phyloP scores from a whole-genome alignment of 2,797 vertebrate species.

The Notolabrus celidotus region DNA sequence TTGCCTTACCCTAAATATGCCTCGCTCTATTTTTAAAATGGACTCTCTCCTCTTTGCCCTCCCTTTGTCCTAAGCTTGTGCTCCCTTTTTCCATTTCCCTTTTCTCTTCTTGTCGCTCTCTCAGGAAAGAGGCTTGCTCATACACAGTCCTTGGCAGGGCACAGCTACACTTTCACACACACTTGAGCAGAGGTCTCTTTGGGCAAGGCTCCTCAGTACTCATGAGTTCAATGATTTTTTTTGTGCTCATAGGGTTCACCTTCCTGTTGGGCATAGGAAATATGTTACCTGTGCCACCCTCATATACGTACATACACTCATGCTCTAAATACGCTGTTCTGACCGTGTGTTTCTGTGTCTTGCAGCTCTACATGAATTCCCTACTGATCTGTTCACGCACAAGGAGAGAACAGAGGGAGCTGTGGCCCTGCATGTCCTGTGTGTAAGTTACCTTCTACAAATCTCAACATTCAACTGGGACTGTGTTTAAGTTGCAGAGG shows the following conservation, averaged over 20 bases:
- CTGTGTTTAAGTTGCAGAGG: too few species aligned
- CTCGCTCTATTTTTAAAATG: constrained; percentile 55
- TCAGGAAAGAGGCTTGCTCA: constrained; percentile 39
- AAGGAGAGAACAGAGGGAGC: constrained; percentile 91
- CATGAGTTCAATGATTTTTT: constrained; percentile 51
- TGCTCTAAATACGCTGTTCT: constrained; percentile 5
- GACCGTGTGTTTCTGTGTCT: constrained; percentile 63
- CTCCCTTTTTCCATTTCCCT: constrained; percentile 45
- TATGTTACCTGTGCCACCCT: constrained; percentile 3
- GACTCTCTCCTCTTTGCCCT: constrained; percentile 61
- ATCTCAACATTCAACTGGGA: constrained; percentile 1
- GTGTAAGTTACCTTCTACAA: constrained; percentile 87
- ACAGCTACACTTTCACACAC: constrained; percentile 36
- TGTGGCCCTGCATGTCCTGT: constrained; percentile 91
- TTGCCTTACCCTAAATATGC: constrained; percentile 65
- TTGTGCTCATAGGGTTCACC: constrained; percentile 21
- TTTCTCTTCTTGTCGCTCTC: constrained; percentile 43
- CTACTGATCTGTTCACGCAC: constrained; percentile 92
- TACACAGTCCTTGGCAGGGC: constrained; percentile 37
- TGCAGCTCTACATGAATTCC: constrained; percentile 94
- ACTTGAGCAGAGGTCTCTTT: constrained; percentile 15
- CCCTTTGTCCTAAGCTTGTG: constrained; percentile 50
- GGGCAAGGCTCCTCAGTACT: constrained; percentile 3
- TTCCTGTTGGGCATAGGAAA: constrained; percentile 26
- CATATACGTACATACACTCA: not conserved